Evolutionary conservation across 1,140 invertebrate genomes (phyloP).

Genomic region (Ostrea edulis): DNA sequence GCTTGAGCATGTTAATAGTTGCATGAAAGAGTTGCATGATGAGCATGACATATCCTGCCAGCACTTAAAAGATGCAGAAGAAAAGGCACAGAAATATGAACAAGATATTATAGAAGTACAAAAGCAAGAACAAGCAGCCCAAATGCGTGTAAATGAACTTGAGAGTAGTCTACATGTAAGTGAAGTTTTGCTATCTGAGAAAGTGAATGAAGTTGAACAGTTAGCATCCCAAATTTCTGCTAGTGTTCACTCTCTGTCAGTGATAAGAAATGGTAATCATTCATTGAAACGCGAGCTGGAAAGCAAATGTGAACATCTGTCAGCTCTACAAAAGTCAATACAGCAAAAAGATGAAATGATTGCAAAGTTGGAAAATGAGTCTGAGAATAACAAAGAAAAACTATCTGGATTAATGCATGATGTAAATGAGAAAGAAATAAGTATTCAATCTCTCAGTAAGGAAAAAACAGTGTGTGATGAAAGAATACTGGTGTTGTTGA

Average conservation of each 20-base stretch:
- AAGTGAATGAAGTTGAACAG: neutral
- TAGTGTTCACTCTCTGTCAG: neutral
- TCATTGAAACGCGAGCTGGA: neutral
- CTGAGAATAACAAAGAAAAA: neutral
- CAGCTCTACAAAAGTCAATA: neutral
- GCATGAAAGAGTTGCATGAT: conserved; percentile 48
- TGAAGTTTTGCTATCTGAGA: neutral
- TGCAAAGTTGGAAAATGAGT: neutral
- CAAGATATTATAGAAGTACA: neutral
- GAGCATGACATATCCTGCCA: conserved; percentile 18
- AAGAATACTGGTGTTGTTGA: neutral
- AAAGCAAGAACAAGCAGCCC: neutral
- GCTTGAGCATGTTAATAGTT: conserved; percentile 48
- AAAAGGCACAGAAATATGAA: neutral
- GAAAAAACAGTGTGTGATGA: neutral
- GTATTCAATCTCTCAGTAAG: neutral
- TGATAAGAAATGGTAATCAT: neutral
- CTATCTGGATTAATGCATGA: neutral
- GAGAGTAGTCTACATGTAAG: neutral
- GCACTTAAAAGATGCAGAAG: neutral
- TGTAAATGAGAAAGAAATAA: neutral
- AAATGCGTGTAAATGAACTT: neutral
- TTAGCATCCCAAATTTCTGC: neutral
- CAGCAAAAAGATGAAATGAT: neutral
- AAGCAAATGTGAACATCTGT: neutral